A percentile compares a stretch with the other conserved stretches of the same genome.
Conservation (phyloP, 2,888 invertebrate species). For the Drosophila colorata region DNA sequence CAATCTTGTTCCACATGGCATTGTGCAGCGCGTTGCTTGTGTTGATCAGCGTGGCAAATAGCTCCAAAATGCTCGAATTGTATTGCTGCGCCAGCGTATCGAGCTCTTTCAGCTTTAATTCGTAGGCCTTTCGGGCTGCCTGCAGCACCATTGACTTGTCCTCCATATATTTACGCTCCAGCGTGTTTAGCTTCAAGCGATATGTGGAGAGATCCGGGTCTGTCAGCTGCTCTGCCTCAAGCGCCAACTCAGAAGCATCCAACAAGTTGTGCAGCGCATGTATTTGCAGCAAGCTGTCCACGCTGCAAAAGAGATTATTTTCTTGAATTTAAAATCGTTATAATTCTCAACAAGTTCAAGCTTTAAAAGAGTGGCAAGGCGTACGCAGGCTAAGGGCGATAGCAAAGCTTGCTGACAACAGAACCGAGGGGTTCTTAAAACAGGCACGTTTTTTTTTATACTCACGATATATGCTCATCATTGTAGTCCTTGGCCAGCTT, state of each 20-base stretch:
- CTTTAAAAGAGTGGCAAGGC: too few species aligned
- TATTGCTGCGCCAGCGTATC: constrained; percentile 10
- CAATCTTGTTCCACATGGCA: constrained; percentile 71
- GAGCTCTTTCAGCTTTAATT: constrained; percentile 29
- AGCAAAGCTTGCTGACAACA: too few species aligned
- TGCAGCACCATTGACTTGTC: constrained; percentile 69
- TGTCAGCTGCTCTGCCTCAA: not conserved
- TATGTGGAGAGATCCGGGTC: constrained; percentile 35
- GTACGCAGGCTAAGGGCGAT: too few species aligned
- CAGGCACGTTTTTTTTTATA: not conserved
- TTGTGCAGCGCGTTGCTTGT: constrained; percentile 29
- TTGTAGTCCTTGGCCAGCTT: constrained; percentile 84
- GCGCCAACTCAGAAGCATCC: constrained; percentile 83
- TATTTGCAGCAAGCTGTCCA: constrained; percentile 89
- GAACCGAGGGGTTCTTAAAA: too few species aligned
- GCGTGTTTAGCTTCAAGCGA: constrained; percentile 85
- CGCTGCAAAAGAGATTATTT: constrained; percentile 66
- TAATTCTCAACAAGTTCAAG: too few species aligned
- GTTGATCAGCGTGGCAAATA: constrained; percentile 58
- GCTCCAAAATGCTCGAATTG: constrained; percentile 26
- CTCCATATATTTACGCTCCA: constrained; percentile 87
- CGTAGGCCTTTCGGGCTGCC: constrained; percentile 59
- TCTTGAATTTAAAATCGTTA: not conserved
- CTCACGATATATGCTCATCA: constrained; percentile 73
- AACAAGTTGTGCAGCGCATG: constrained; percentile 89